Base-by-base conservation (phyloP, 2,888 invertebrate species). In the Leptinotarsa juncta region DNA sequence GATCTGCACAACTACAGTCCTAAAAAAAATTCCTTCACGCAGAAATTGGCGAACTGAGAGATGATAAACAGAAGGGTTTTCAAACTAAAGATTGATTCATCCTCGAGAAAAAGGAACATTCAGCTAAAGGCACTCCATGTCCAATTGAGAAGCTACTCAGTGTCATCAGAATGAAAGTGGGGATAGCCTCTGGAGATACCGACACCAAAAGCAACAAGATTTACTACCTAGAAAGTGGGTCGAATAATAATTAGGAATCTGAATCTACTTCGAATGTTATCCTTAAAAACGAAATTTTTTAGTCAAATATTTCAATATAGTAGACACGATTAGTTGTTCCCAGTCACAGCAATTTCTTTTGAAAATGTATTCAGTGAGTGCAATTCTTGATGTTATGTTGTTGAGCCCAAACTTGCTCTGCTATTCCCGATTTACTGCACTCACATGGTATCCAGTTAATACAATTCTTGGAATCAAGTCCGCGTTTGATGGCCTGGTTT, bases 1-100 rank as follows among this genome's bases (percentile, higher is more conserved):
- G 94, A 96, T 67, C 87, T 95, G 85, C 94, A 95, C 86, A 95
- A 95, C 88, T 95, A 95, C 86, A 91, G 91, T 0, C 90, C 94
- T 0, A 89, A 93, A 72, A 94, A 91, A 72, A 94, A 91, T 87
- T 92, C 93, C 65, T 88, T 91, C 68, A 89, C 91, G 0, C 88
- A 93, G 62, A 96, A 95, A 87, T 85, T 94, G 48, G 91, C 92
- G 80, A 95, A 95, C 1, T 20, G 84, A 96, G 95, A 95, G 84
- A 93, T 92, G 0, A 88, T 96, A 12, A 95, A 94, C 85, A 89
- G 91, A 75, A 95, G 93, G 20, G 20, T 20, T 4, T 86, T 95
- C 49, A 94, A 93, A 81, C 84, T 94, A 0, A 88, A 89, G 7
- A 82, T 94, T 10, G 89, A 89, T 76, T 85, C 94, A 68, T 89